A percentile compares a stretch with the other conserved stretches of the same genome.
phyloP scores from a whole-genome alignment of 2,888 invertebrate genomes.

The Seira sanloemensis region DNA sequence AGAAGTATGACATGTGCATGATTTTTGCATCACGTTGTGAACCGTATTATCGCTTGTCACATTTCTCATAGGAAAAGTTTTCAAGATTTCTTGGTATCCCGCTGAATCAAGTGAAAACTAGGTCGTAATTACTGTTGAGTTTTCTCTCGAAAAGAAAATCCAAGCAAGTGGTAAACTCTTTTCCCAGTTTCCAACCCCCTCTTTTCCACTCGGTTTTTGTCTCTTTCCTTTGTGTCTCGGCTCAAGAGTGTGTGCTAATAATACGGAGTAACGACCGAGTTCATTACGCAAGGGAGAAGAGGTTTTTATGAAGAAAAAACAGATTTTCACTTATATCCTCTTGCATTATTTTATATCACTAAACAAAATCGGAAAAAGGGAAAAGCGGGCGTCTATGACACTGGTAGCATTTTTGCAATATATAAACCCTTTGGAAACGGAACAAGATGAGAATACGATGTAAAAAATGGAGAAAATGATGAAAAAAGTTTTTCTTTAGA shows the following conservation, averaged over 20 bases:
- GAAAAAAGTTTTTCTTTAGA: no score
- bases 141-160: conserved; percentile 12
- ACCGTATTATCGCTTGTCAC: no score
- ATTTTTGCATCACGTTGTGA: no score
- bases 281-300: conserved; percentile 17
- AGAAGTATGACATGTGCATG: no score
- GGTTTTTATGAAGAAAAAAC: no score
- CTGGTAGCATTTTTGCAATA: no score
- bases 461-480: no score
- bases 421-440: neutral
- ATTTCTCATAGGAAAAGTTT: conserved; percentile 22
- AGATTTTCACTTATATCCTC: no score
- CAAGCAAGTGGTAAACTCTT: conserved; percentile 42
- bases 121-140: conserved; percentile 46
- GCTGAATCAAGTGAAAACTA: conserved; percentile 41
- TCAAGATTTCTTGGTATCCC: neutral
- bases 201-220: no score
- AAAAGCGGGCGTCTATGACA: no score
- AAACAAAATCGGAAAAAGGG: neutral
- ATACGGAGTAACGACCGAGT: conserved; percentile 25
- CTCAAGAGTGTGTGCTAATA: conserved; percentile 29
- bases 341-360: neutral
- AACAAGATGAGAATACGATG: neutral
- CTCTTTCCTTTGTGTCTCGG: no score
- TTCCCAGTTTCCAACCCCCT: no score